Evolutionary conservation across 2,113 vertebrate genomes (phyloP).

Genomic region (Bucco capensis): DNA sequence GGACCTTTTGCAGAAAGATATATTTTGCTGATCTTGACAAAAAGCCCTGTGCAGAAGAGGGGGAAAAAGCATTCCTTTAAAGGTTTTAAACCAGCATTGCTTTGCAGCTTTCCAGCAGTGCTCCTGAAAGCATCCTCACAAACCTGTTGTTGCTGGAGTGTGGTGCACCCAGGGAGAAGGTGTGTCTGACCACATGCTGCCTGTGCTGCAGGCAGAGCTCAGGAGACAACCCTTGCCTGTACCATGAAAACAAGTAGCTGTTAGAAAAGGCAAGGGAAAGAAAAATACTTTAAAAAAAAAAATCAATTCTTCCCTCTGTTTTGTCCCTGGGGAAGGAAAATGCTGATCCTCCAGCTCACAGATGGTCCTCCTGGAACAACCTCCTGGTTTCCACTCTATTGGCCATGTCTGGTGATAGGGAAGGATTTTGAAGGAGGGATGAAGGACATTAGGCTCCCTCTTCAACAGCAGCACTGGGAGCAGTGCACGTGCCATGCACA

Average conservation of each 20-base stretch:
- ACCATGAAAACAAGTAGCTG: background rate
- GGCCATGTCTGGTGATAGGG: background rate
- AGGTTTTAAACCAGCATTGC: background rate
- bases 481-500: background rate
- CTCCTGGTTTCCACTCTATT: background rate
- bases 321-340: background rate
- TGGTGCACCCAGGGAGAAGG: background rate
- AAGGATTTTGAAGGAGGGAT: background rate
- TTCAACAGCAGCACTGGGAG: background rate
- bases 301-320: background rate
- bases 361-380: background rate
- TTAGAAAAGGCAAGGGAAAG: background rate
- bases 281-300: background rate
- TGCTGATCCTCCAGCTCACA: conserved; percentile 1
- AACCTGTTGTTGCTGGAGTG: background rate
- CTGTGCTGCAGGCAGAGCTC: background rate
- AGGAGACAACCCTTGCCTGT: background rate
- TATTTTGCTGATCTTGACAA: conserved; percentile 20
- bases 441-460: background rate
- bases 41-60: background rate
- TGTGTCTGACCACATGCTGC: background rate
- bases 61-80: background rate
- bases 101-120: background rate
- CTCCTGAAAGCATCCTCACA: background rate
- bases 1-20: background rate